A percentile compares a stretch with the other conserved stretches of the same genome.
These are phyloP conservation scores for Mus caroli DNA, from an alignment of 2,797 vertebrate species.

Conservation along the genomic window DNA sequence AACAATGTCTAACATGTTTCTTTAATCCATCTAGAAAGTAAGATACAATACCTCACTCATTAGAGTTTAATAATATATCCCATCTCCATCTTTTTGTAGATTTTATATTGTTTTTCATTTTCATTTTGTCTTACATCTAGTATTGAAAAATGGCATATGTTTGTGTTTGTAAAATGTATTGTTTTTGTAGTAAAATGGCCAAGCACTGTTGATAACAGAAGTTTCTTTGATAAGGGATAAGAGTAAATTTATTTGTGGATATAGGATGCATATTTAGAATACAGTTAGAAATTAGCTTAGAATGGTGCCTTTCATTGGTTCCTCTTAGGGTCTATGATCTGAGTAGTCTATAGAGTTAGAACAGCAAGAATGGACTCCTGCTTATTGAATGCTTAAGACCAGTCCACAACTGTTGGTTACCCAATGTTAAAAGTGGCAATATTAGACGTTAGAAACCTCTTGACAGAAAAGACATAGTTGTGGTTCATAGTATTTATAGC, in stretches of 20 bases:
- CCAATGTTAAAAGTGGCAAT: background rate
- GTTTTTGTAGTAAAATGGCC: too few relatives aligned
- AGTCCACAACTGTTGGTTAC: background rate
- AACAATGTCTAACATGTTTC: background rate
- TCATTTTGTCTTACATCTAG: background rate
- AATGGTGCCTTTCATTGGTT: background rate
- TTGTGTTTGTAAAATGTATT: background rate
- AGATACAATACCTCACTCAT: background rate
- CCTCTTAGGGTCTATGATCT: background rate
- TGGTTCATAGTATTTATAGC: background rate
- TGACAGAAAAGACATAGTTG: background rate
- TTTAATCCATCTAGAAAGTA: background rate
- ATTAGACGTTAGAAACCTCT: background rate
- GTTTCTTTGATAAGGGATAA: too few relatives aligned
- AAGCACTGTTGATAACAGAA: too few relatives aligned
- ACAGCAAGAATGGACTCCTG: too few relatives aligned
- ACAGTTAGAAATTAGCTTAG: too few relatives aligned
- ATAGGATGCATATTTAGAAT: background rate
- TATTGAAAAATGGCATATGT: background rate
- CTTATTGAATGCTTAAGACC: background rate
- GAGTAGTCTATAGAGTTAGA: background rate
- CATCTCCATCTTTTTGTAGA: background rate
- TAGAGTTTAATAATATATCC: background rate
- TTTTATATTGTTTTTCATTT: background rate
- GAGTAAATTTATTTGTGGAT: background rate